A percentile compares a stretch with the other conserved stretches of the same genome.
phyloP scores from a whole-genome alignment of 2,113 vertebrate species.

The Hiodon tergisus region DNA sequence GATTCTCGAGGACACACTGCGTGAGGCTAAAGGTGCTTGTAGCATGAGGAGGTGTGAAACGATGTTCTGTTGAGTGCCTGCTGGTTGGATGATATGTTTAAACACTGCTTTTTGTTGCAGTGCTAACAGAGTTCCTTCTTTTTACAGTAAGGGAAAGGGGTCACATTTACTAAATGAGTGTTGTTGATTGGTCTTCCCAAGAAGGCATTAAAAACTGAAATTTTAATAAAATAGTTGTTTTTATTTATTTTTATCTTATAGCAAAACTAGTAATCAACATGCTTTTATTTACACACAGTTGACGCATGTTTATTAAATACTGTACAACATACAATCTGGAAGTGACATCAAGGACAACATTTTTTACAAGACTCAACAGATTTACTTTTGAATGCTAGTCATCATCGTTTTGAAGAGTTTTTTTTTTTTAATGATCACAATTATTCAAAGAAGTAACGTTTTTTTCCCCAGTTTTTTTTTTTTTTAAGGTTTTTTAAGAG shows the following conservation, averaged over 20 bases:
- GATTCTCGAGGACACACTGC: too few species aligned
- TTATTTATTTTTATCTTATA: constrained; percentile 71
- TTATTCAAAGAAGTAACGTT: constrained; percentile 24
- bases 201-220: constrained; percentile 65
- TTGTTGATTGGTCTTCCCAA: constrained; percentile 53
- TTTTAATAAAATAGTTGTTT: constrained; percentile 80
- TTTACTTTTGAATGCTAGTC: constrained; percentile 61
- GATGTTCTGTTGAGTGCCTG: too few species aligned
- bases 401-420: constrained; percentile 53
- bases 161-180: constrained; percentile 31
- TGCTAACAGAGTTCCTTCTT: not conserved
- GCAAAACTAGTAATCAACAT: constrained; percentile 79
- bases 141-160: constrained; percentile 23
- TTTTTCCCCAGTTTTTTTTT: constrained; percentile 26
- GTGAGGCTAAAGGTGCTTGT: too few species aligned
- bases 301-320: constrained; percentile 74
- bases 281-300: constrained; percentile 78
- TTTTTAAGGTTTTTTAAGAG: constrained; percentile 61
- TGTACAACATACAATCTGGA: constrained; percentile 76
- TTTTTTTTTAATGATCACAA: constrained; percentile 60
- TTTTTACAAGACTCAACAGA: constrained; percentile 67
- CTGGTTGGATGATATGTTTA: too few species aligned
- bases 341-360: constrained; percentile 74
- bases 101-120: not conserved
- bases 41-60: too few species aligned